Conservation (phyloP, 2,113 vertebrate genomes). For the Clarias batrachus region DNA sequence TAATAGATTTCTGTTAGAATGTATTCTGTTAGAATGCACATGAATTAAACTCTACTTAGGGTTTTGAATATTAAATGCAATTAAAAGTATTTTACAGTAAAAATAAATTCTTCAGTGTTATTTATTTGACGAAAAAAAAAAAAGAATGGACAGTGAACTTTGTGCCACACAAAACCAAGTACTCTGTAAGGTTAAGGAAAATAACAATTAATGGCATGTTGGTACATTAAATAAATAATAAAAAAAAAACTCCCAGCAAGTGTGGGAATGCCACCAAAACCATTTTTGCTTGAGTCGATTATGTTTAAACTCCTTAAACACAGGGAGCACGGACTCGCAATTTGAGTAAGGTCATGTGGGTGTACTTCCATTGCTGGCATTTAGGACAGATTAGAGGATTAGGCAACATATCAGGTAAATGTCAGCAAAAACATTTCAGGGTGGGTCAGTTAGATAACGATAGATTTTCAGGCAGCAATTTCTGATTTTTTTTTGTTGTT, state of each 20-base stretch:
- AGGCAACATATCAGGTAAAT: slow-evolving; percentile 48
- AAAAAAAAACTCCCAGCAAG: neutral
- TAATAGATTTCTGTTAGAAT: slow-evolving; percentile 25
- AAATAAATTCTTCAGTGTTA: slow-evolving; percentile 47
- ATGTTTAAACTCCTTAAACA: slow-evolving; percentile 18
- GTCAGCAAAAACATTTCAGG: slow-evolving; percentile 25
- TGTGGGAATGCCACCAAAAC: neutral
- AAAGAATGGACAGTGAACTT: slow-evolving; percentile 23
- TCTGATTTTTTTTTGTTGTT: neutral
- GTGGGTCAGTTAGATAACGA: slow-evolving; percentile 55
- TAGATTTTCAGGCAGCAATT: slow-evolving; percentile 44
- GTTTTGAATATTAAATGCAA: slow-evolving; percentile 50
- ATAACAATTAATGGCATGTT: slow-evolving; percentile 6
- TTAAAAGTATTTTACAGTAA: slow-evolving; percentile 55
- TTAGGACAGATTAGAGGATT: slow-evolving; percentile 64
- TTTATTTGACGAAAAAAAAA: slow-evolving; percentile 11
- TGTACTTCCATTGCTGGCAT: slow-evolving; percentile 60
- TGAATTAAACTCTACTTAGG: slow-evolving; percentile 18
- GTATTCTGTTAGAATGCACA: slow-evolving; percentile 21
- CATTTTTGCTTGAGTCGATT: slow-evolving; percentile 12
- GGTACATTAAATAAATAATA: neutral
- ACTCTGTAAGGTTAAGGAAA: slow-evolving; percentile 24
- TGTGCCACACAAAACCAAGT: slow-evolving; percentile 10
- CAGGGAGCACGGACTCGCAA: neutral
- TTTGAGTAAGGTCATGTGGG: neutral